Conservation (phyloP, 2,888 invertebrate species). For the Prostheceraeus crozeri region DNA sequence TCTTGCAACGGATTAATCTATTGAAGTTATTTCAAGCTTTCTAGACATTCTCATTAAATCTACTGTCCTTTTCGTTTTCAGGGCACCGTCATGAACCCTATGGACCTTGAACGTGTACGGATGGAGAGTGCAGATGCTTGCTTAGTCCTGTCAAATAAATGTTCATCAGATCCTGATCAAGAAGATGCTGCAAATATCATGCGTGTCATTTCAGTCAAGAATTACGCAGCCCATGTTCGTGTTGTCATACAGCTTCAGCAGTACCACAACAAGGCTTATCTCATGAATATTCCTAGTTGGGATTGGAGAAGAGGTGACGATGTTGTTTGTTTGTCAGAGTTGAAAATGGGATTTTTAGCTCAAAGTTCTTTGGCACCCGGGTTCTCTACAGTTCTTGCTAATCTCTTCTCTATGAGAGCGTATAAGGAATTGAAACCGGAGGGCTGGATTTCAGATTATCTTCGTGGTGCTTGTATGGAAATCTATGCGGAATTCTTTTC, state of each 20-base stretch:
- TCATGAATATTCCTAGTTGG: constrained; percentile 98
- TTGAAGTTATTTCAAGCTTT: too few relatives aligned
- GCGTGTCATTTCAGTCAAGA: constrained; percentile 97
- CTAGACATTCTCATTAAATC: too few relatives aligned
- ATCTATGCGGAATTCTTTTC: constrained; percentile 45
- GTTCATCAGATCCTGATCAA: constrained; percentile 96
- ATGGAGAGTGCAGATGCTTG: constrained; percentile 83
- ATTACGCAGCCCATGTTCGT: constrained; percentile 94
- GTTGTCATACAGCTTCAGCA: constrained; percentile 99
- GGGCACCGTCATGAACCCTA: constrained; percentile 83
- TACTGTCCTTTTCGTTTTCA: too few relatives aligned
- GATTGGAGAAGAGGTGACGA: constrained; percentile 98
- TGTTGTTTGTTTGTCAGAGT: constrained; percentile 90
- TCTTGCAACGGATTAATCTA: too few relatives aligned
- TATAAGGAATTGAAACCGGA: constrained; percentile 1
- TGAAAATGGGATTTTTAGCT: constrained; percentile 95
- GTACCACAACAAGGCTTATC: constrained; percentile 96
- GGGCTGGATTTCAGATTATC: constrained; percentile 43
- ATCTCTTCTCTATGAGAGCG: constrained; percentile 65
- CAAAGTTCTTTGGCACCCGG: constrained; percentile 96
- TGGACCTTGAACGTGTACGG: constrained; percentile 97
- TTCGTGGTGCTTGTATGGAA: constrained; percentile 45
- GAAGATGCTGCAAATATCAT: constrained; percentile 99
- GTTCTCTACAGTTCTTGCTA: constrained; percentile 99
- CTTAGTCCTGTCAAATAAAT: constrained; percentile 92